Base-by-base conservation (phyloP, 2,113 vertebrate species). In the Theristicus caerulescens region DNA sequence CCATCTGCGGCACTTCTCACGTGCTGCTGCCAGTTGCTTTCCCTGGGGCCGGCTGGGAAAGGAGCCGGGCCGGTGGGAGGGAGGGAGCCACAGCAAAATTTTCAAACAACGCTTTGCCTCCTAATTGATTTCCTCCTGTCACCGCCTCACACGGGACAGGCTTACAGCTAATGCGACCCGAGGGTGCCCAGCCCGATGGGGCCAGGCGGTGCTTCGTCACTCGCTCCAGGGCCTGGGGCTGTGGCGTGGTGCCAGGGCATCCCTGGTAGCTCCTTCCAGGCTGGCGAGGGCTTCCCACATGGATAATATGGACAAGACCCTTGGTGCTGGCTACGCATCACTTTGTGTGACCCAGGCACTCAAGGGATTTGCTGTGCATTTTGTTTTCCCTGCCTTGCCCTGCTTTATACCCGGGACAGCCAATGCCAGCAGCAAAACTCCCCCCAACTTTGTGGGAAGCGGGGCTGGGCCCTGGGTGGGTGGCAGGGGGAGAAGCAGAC, bases 1-100 rank as follows among this genome's bases (percentile, higher is more conserved):
- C 97, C 79, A 76, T 88, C 95, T 88, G 90, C 36, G 17, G 85
- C 46, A 51, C 80, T 85, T 44, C 93, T 93, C 97, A 93, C 38
- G 10, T 88, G 94, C 85, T 82, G 20, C n/a, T 46, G 67, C 95
- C 95, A 93, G 95, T 96, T 94, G 93, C 94, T 90, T 90, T 42
- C 67, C 83, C 88, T 2, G 7, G 46, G 82, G 93, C 82, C 27
- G 44, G 79, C 90, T 91, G 96, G 94, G 93, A 92, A 88, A 25
- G 64, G 78, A 95, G 62, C 52, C 0, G 1, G 71, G 36, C 74
- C 2, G 0, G 5, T 13, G 49, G 49, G 11, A 82, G 64, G 65
- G 66, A 96, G 66, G 62, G 69, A 93, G 49, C 52, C 11, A 25
- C 19, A 46, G 71, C 9, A 25, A 90, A 54, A 88, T 94, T 94